A percentile compares a stretch with the other conserved stretches of the same genome.
These are phyloP conservation scores for Drosophila meridiana DNA, from an alignment of 2,888 invertebrate genomes.

Conservation along the genomic window DNA sequence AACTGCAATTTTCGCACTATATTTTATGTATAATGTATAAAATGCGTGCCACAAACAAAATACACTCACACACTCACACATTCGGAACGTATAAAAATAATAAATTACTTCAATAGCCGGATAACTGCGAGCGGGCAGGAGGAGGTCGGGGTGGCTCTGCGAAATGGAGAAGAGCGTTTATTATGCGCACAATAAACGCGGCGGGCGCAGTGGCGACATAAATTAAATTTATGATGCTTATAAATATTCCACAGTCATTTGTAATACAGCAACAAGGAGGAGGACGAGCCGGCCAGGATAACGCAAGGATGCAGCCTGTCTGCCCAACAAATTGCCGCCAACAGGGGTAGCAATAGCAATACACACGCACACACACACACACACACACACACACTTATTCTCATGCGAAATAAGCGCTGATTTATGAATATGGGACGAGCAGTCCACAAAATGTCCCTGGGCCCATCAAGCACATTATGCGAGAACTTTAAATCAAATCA, in stretches of 20 bases:
- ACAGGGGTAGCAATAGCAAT: slow-evolving; percentile 44
- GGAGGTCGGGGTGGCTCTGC: slow-evolving; percentile 9
- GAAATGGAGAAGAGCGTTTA: slow-evolving; percentile 65
- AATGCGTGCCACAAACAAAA: slow-evolving; percentile 68
- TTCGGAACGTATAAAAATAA: slow-evolving; percentile 74
- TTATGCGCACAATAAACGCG: slow-evolving; percentile 82
- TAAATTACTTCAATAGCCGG: slow-evolving; percentile 70
- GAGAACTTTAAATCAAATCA: slow-evolving; percentile 45
- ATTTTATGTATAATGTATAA: slow-evolving; percentile 76
- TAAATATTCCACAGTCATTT: slow-evolving; percentile 83
- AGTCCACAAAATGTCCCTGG: slow-evolving; percentile 32
- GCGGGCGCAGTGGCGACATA: slow-evolving; percentile 76
- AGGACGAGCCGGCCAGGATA: slow-evolving; percentile 61
- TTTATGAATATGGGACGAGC: slow-evolving; percentile 65
- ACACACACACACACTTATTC: slow-evolving; percentile 22
- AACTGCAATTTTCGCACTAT: slow-evolving; percentile 77
- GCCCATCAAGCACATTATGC: slow-evolving; percentile 37
- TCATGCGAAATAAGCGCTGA: slow-evolving; percentile 54
- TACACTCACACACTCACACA: slow-evolving; percentile 19
- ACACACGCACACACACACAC: slow-evolving; percentile 27
- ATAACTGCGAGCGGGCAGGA: slow-evolving; percentile 41
- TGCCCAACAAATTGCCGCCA: slow-evolving; percentile 70
- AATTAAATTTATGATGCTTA: slow-evolving; percentile 83
- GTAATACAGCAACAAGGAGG: slow-evolving; percentile 70
- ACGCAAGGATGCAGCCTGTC: slow-evolving; percentile 77